phyloP scores from a whole-genome alignment of 2,113 vertebrate genomes.

The Neoarius graeffei region DNA sequence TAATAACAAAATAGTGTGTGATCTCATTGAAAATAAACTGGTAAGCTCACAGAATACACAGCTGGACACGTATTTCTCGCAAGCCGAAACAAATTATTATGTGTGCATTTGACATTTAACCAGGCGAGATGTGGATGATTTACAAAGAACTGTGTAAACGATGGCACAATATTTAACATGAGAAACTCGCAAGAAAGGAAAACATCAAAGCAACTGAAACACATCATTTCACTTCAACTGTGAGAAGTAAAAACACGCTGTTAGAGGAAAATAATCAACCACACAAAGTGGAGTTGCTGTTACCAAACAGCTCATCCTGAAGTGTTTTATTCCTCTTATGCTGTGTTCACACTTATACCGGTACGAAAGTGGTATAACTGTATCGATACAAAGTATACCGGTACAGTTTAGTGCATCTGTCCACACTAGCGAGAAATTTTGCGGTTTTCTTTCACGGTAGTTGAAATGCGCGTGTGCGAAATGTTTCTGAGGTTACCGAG shows the following conservation, averaged over 20 bases:
- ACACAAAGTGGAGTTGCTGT: background rate
- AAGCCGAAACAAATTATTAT: background rate
- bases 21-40: slow-evolving; percentile 98
- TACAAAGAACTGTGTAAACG: background rate
- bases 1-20: slow-evolving; percentile 98
- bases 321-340: too few species aligned
- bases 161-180: background rate
- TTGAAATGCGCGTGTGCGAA: too few species aligned
- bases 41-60: slow-evolving; percentile 67
- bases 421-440: too few species aligned
- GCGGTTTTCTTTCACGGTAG: too few species aligned
- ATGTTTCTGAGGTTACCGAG: too few species aligned
- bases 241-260: background rate
- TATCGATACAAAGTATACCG: too few species aligned
- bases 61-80: background rate
- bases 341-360: too few species aligned
- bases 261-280: background rate
- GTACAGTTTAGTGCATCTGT: too few species aligned
- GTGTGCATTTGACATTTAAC: background rate
- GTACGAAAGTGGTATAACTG: too few species aligned
- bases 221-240: background rate
- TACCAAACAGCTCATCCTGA: background rate
- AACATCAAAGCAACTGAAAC: background rate
- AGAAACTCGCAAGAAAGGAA: too few species aligned
- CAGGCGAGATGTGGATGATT: background rate